phyloP scores from a whole-genome alignment of 2,888 invertebrate genomes.

The Ectemnius cavifrons region DNA sequence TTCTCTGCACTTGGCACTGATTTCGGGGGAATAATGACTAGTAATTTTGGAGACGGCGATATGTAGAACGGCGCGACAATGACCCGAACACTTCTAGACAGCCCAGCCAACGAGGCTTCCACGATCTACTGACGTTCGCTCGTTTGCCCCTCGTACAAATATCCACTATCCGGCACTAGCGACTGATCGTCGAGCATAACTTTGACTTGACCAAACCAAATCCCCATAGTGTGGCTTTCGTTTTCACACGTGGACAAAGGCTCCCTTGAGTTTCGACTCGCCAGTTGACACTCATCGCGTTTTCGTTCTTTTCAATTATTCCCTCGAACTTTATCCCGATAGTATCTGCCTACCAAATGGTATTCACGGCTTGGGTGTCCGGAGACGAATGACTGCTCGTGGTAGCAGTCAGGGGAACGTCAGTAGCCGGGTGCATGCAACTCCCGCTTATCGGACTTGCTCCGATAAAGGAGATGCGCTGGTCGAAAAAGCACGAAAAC shows the following conservation, averaged over 20 bases:
- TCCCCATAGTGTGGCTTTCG: not conserved
- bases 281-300: not conserved
- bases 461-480: not conserved
- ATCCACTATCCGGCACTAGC: too few relatives aligned
- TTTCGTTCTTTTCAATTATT: not conserved
- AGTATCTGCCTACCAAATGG: not conserved
- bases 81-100: slow-evolving; percentile 32
- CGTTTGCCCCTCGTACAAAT: not conserved
- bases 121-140: slow-evolving; percentile 43
- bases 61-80: slow-evolving; percentile 45
- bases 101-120: slow-evolving; percentile 31
- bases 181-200: too few relatives aligned
- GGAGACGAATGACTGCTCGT: not conserved
- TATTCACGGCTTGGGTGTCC: not conserved
- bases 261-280: slow-evolving; percentile 7
- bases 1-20: slow-evolving; percentile 6
- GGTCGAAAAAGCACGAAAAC: slow-evolving; percentile 25
- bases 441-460: too few relatives aligned
- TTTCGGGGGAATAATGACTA: not conserved
- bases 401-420: not conserved
- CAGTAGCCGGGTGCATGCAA: not conserved
- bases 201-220: too few relatives aligned
- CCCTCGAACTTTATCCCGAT: not conserved
- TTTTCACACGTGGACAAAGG: slow-evolving; percentile 18
- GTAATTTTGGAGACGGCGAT: slow-evolving; percentile 6